phyloP scores from a whole-genome alignment of 2,888 invertebrate species.

The Folsomia candida region DNA sequence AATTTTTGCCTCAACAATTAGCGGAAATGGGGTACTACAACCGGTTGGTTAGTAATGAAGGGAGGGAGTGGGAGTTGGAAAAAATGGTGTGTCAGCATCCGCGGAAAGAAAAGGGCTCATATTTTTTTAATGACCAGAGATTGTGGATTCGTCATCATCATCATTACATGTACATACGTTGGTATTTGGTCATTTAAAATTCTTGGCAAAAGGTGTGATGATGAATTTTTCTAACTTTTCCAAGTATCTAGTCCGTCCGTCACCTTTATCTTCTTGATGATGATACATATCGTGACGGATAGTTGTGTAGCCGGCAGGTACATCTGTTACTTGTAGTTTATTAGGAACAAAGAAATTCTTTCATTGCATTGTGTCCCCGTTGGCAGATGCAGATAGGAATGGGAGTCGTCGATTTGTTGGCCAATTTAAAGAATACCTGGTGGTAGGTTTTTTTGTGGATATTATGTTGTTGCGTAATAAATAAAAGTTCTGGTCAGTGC shows the following conservation, averaged over 20 bases:
- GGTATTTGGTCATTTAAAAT: background rate
- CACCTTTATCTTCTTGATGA: background rate
- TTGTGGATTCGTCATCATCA: no score
- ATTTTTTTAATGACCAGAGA: no score
- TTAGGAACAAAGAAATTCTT: no score
- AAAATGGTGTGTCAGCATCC: background rate
- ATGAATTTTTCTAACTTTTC: background rate
- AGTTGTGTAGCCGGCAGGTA: background rate
- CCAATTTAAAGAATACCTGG: no score
- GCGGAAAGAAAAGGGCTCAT: background rate
- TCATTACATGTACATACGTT: no score
- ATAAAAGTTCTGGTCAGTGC: no score
- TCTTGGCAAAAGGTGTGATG: background rate
- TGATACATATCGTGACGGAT: background rate
- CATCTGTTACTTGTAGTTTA: background rate
- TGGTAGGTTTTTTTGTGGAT: no score
- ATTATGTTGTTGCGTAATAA: no score
- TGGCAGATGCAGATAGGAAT: background rate
- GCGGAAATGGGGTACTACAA: background rate
- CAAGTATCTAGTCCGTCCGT: background rate
- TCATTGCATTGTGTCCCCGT: background rate
- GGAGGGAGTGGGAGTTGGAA: background rate
- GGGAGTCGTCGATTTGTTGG: no score
- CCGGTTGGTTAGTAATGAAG: background rate
- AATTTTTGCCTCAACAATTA: background rate